phyloP scores from a whole-genome alignment of 2,888 invertebrate genomes.

The Rutpela maculata region DNA sequence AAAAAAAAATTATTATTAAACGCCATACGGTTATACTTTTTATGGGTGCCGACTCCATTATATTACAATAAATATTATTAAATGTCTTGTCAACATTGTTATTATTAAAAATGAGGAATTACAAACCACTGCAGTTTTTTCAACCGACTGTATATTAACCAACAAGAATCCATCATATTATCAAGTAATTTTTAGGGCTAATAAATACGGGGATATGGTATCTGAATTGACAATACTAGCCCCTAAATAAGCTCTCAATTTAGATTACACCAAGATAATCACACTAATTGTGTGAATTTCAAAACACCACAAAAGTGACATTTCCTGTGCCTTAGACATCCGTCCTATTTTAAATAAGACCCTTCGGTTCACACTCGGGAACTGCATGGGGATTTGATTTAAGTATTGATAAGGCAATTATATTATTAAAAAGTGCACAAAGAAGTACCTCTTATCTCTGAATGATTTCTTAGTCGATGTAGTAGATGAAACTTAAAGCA shows the following conservation, averaged over 20 bases:
- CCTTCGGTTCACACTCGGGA: constrained; percentile 45
- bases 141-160: no score
- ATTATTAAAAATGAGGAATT: no score
- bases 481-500: no score
- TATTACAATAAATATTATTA: no score
- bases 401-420: constrained; percentile 34
- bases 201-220: no score
- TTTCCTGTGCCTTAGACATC: constrained; percentile 45
- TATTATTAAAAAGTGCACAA: constrained; percentile 30
- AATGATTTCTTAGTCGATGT: neutral
- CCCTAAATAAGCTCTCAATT: constrained; percentile 12
- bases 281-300: constrained; percentile 46
- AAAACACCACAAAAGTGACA: constrained; percentile 43
- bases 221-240: neutral
- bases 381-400: neutral
- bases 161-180: no score
- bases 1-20: no score
- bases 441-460: constrained; percentile 16
- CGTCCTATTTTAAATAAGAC: constrained; percentile 35
- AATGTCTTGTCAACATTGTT: no score
- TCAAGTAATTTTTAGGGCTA: no score
- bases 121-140: no score
- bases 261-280: constrained; percentile 32
- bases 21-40: no score
- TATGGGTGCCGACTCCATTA: no score